These are phyloP conservation scores for Sitta carolinensis DNA, from an alignment of 2,797 vertebrate genomes.

Conservation along the genomic window DNA sequence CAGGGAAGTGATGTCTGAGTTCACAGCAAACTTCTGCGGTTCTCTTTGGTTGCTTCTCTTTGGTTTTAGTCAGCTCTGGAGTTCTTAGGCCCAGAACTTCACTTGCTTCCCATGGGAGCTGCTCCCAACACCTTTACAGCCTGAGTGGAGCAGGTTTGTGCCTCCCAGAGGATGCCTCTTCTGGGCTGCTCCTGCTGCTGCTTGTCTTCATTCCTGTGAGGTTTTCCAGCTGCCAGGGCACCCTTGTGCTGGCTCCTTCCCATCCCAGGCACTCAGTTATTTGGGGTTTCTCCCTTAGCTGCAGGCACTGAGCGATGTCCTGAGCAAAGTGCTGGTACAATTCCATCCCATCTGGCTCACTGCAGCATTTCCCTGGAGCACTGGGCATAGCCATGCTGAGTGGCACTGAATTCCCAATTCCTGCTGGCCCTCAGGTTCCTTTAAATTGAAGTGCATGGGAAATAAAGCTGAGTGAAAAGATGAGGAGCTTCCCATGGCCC, in stretches of 20 bases:
- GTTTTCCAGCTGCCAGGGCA: background rate
- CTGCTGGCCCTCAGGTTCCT: background rate
- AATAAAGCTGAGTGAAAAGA: background rate
- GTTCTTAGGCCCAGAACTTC: background rate
- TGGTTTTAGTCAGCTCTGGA: background rate
- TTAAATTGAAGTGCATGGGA: background rate
- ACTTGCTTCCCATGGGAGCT: background rate
- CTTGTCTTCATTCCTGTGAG: background rate
- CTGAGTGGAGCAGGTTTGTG: rapidly evolving
- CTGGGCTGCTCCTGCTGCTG: background rate
- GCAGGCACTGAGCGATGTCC: background rate
- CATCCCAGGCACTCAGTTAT: background rate
- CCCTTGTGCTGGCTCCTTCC: background rate
- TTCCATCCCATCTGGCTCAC: background rate
- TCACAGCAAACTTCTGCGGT: background rate
- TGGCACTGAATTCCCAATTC: background rate
- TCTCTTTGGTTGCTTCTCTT: background rate
- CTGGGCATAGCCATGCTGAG: background rate
- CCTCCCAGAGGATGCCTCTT: background rate
- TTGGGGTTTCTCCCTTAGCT: background rate
- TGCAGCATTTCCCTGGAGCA: background rate
- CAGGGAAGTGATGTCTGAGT: background rate
- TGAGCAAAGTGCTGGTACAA: background rate
- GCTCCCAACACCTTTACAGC: background rate
- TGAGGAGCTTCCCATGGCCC: background rate